phyloP scores from a whole-genome alignment of 2,113 vertebrate species.

The Silurus meridionalis region DNA sequence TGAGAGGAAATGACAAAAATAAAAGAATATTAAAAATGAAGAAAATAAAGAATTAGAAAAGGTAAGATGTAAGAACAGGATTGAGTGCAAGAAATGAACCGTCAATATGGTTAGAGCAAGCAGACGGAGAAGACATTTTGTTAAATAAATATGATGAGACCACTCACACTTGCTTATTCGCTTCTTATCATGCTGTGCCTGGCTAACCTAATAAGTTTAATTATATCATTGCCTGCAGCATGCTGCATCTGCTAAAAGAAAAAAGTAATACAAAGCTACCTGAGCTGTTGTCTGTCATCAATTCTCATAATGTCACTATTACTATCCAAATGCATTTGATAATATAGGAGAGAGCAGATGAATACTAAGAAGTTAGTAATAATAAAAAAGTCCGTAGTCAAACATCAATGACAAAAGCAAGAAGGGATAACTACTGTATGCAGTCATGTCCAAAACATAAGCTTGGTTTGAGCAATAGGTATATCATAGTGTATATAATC shows the following conservation, averaged over 20 bases:
- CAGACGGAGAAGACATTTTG: neutral
- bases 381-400: neutral
- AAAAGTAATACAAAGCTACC: neutral
- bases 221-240: neutral
- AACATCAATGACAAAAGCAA: neutral
- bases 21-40: neutral
- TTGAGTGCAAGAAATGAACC: neutral
- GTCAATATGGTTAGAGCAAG: neutral
- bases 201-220: slow-evolving; percentile 17
- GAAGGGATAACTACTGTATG: neutral
- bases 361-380: no score
- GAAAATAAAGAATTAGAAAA: neutral
- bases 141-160: neutral
- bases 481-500: no score
- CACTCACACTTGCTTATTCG: neutral
- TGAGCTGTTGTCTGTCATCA: neutral
- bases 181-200: neutral
- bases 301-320: slow-evolving; percentile 9
- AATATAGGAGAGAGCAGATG: neutral
- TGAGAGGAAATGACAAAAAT: neutral
- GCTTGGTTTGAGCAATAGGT: neutral
- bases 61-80: slow-evolving; percentile 14
- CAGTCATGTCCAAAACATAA: neutral
- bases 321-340: neutral
- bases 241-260: neutral